phyloP scores from a whole-genome alignment of 1,140 invertebrate species.

The fruit fly (Drosophila melanogaster) region DNA sequence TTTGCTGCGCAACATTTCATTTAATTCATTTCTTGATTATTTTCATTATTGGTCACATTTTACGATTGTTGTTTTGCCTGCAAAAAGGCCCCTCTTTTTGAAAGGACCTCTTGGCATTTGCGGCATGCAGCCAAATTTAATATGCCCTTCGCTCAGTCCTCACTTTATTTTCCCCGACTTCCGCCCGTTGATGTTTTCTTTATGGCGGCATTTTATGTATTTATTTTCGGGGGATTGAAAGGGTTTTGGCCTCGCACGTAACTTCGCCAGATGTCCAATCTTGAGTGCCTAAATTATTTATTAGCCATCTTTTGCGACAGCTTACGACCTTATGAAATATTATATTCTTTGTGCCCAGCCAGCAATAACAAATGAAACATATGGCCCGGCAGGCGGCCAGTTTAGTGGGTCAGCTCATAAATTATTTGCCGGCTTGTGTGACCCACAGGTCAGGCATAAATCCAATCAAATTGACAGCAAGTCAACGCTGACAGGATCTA shows the following conservation, averaged over 20 bases:
- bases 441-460: conserved; percentile 54
- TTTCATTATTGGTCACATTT: conserved; percentile 78
- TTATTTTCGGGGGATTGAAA: conserved; percentile 57
- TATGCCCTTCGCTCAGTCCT: conserved; percentile 34
- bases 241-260: conserved; percentile 52
- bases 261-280: conserved; percentile 41
- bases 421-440: conserved; percentile 48
- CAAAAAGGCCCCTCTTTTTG: not conserved
- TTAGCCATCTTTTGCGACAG: conserved; percentile 75
- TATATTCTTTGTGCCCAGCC: conserved; percentile 52
- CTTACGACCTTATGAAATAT: conserved; percentile 66
- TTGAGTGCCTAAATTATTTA: conserved; percentile 77
- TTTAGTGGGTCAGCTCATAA: conserved; percentile 51
- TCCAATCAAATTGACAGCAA: conserved; percentile 59
- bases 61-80: conserved; percentile 52
- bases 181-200: conserved; percentile 42
- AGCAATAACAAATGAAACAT: conserved; percentile 43
- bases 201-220: conserved; percentile 70
- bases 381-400: conserved; percentile 16
- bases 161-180: conserved; percentile 39
- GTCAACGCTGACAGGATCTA: conserved; percentile 20
- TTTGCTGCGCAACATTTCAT: conserved; percentile 44
- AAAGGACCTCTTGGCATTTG: conserved; percentile 47
- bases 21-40: conserved; percentile 62
- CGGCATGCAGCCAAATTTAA: conserved; percentile 74